Percentiles rank a stretch among this genome's conserved stretches.
These are phyloP conservation scores for Megathymus violae DNA, from an alignment of 1,140 invertebrate genomes.

Conservation along the genomic window DNA sequence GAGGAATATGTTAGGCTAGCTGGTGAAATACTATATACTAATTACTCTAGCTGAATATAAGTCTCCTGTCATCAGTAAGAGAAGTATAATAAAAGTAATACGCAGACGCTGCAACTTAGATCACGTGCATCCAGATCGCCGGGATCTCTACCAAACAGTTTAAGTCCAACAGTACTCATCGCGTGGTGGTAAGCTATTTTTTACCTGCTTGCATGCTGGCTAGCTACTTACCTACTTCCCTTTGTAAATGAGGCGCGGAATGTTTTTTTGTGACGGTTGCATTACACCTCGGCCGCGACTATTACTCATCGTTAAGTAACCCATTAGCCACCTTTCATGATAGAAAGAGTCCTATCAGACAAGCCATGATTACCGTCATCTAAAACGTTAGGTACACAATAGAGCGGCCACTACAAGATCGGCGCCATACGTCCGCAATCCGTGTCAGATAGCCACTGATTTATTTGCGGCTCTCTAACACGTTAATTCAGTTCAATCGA, in stretches of 20 bases:
- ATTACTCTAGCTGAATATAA: neutral
- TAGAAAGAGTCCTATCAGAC: neutral
- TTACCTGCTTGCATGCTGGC: too few relatives aligned
- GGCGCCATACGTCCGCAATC: conserved; percentile 3
- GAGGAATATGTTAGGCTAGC: neutral
- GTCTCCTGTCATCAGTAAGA: too few relatives aligned
- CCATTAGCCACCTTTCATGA: neutral
- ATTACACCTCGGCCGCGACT: too few relatives aligned
- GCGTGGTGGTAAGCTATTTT: too few relatives aligned
- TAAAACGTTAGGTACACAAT: neutral
- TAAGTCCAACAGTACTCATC: too few relatives aligned
- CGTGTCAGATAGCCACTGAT: neutral
- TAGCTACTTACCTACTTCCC: too few relatives aligned
- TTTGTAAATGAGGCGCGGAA: too few relatives aligned
- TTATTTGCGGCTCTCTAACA: conserved; percentile 19
- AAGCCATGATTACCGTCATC: neutral
- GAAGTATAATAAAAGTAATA: too few relatives aligned
- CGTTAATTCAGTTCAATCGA: conserved; percentile 20
- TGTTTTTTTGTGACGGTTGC: too few relatives aligned
- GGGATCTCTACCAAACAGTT: too few relatives aligned
- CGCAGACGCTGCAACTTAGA: too few relatives aligned
- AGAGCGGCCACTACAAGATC: neutral
- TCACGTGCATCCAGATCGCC: too few relatives aligned
- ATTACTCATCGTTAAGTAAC: neutral
- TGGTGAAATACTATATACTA: neutral